Evolutionary conservation across 2,797 vertebrate genomes (phyloP), one percentile per base, ranked within the genome.

Genomic region (Rachycentron canadum): DNA sequence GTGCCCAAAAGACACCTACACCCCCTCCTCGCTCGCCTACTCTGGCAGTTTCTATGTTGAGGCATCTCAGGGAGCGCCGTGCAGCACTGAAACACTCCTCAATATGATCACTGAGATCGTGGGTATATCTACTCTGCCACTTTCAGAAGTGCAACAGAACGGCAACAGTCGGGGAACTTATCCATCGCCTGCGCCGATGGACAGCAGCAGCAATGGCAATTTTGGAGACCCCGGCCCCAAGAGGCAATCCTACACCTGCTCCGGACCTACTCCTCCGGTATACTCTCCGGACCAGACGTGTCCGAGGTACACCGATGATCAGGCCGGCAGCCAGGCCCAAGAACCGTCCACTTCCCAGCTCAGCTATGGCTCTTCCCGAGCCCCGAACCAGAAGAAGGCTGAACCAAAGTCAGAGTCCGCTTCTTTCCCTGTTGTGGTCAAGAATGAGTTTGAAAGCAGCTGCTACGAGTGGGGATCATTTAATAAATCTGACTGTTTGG

Each of bases 11-110:
- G 93, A 94, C 83, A 88, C 92, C 84, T 94, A 94, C 92, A 89
- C 91, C 83, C 91, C 93, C 79, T 93, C 97, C 25, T 95, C 97
- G 19, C 95, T 99, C 92, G 96, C 97, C 91, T 99, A 99, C 95
- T 97, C 97, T 0, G 98, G 98, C 91, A 99, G 98, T 91, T 99
- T 99, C 95, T 98, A 99, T 92, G 97, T 99, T 78, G 97, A 99
- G 90, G 96, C 97, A 0, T 96, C 96, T 60, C 96, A 97, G 30
- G 97, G 98, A 90, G 96, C 96, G 75, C 95, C 96, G 60, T 98
- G 97, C 93, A 97, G 97, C 92, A 97, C 97, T 59, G 98, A 99
- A 85, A 97, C 98, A 38, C 96, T 99, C 87, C 97, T 99, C 93
- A 98, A 97, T 88, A 96, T 99, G 93, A 99, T 99, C 96, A 98